These are phyloP conservation scores for Paragorgia papillata DNA, from an alignment of 92 coral and sea anemone genomes.

Conservation along the genomic window DNA sequence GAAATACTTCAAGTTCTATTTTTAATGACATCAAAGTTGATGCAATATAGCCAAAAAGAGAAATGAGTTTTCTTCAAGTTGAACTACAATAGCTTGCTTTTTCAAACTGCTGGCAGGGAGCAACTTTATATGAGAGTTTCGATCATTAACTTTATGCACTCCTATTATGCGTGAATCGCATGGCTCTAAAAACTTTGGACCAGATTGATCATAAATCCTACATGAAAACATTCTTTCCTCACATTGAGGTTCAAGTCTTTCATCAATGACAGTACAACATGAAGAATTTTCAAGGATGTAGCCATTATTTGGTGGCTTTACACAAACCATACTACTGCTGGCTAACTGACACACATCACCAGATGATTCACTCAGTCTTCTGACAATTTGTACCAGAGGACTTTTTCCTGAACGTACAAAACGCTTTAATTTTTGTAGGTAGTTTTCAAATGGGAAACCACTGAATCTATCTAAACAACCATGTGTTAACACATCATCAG, in stretches of 20 bases:
- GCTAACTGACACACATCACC: neutral
- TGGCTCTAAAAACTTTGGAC: too few relatives aligned
- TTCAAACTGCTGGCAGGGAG: neutral
- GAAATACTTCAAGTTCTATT: neutral
- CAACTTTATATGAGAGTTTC: too few relatives aligned
- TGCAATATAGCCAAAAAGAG: neutral
- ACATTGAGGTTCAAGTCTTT: too few relatives aligned
- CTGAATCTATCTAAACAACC: constrained; percentile 9
- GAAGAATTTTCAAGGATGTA: neutral
- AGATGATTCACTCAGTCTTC: neutral
- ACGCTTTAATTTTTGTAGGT: neutral
- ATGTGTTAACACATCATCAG: neutral
- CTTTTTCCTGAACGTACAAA: neutral
- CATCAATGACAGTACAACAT: too few relatives aligned
- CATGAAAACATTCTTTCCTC: too few relatives aligned
- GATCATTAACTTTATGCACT: too few relatives aligned
- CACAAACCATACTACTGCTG: too few relatives aligned
- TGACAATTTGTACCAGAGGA: constrained; percentile 3
- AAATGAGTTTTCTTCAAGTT: neutral
- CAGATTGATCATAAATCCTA: too few relatives aligned
- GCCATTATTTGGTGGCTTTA: neutral
- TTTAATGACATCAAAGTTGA: too few relatives aligned
- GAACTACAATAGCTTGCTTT: neutral
- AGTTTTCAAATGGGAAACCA: constrained; percentile 8
- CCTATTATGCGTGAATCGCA: too few relatives aligned